Conservation (phyloP, 2,797 vertebrate species). For the Lophius americanus region DNA sequence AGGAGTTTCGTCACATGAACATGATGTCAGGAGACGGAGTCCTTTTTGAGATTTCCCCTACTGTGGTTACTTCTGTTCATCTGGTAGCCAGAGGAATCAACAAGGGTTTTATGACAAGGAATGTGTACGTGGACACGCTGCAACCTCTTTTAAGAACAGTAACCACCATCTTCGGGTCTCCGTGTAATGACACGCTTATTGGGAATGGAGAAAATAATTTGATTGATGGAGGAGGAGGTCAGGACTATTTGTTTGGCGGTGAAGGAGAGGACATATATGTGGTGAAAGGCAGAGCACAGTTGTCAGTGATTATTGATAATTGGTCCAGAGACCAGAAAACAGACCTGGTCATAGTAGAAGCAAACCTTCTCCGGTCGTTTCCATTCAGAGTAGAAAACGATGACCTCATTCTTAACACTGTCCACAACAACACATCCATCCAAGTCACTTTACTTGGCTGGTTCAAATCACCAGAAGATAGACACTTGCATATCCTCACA, state of each 20-base stretch:
- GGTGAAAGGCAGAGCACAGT: conserved; percentile 25
- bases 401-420: conserved; percentile 4
- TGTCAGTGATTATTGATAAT: conserved; percentile 48
- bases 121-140: conserved; percentile 17
- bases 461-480: conserved; percentile 55
- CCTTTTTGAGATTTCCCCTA: conserved; percentile 50
- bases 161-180: conserved; percentile 49
- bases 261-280: conserved; percentile 66
- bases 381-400: conserved; percentile 5
- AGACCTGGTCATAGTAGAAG: conserved; percentile 57
- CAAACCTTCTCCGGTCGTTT: conserved; percentile 34
- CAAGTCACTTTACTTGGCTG: conserved; percentile 34
- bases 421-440: rapidly evolving
- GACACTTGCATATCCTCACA: conserved; percentile 44
- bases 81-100: conserved; percentile 57
- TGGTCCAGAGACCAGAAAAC: conserved; percentile 49
- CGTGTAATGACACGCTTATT: conserved; percentile 23
- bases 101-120: conserved; percentile 4
- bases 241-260: conserved; percentile 46
- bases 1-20: conserved; percentile 56
- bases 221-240: conserved; percentile 63
- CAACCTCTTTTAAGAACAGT: conserved; percentile 31
- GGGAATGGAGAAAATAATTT: conserved; percentile 62
- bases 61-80: conserved; percentile 38
- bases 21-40: conserved; percentile 58